phyloP scores from a whole-genome alignment of 2,113 vertebrate genomes.

The Gopherus evgoodei region DNA sequence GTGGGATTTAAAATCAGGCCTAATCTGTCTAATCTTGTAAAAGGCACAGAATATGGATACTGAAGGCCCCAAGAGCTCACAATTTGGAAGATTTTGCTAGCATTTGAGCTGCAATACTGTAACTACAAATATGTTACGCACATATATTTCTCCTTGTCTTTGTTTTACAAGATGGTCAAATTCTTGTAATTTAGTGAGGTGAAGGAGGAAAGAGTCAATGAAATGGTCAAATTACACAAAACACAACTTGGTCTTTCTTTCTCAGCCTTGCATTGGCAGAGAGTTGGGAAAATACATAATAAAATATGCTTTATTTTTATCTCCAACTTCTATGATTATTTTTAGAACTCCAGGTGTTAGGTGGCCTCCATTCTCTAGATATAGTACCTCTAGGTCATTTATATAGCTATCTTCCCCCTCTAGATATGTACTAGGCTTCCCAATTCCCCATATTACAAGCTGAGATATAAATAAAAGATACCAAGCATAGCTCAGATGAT shows the following conservation, averaged over 20 bases:
- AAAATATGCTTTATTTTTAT: not conserved
- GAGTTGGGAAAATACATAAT: not conserved
- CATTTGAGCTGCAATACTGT: not conserved
- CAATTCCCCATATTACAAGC: not conserved
- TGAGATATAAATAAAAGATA: not conserved
- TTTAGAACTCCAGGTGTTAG: not conserved
- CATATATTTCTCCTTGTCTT: not conserved
- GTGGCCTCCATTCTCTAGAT: not conserved
- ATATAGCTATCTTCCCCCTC: not conserved
- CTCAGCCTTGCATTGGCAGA: not conserved
- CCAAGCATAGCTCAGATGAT: not conserved
- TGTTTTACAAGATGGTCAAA: not conserved
- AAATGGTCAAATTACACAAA: not conserved
- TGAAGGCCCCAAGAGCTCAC: not conserved
- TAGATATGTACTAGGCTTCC: not conserved
- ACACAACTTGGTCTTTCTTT: not conserved
- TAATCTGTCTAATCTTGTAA: not conserved
- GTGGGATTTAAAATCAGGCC: not conserved
- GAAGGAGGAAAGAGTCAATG: not conserved
- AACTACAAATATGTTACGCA: not conserved
- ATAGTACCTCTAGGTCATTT: not conserved
- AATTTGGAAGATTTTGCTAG: not conserved
- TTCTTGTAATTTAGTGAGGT: not conserved
- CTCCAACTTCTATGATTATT: not conserved
- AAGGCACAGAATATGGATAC: not conserved